These are phyloP conservation scores for Cephalopterus ornatus DNA, from an alignment of 2,113 vertebrate species.

Conservation along the genomic window DNA sequence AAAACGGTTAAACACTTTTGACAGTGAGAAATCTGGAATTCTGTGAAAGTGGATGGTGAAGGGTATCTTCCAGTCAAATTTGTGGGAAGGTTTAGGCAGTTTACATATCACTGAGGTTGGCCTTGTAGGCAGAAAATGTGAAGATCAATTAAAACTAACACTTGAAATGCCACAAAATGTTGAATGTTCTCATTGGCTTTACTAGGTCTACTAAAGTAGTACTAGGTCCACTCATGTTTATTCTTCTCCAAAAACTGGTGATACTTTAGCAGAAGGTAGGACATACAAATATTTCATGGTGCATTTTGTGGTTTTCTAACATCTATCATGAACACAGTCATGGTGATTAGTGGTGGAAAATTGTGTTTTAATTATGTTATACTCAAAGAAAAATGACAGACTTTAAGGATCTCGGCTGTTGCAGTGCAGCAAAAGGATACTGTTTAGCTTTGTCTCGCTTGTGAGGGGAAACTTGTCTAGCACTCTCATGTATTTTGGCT, in stretches of 20 bases:
- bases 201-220: background rate
- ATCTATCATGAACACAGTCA: fast-evolving
- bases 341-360: background rate
- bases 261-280: background rate
- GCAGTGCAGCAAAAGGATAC: fast-evolving
- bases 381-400: background rate
- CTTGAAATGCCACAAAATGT: background rate
- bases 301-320: background rate
- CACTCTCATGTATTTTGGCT: background rate
- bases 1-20: background rate
- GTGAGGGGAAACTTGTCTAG: background rate
- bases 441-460: background rate
- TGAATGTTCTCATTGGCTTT: background rate
- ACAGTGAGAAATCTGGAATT: background rate
- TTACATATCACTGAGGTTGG: background rate
- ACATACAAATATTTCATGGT: background rate
- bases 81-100: background rate
- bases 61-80: background rate
- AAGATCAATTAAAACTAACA: background rate
- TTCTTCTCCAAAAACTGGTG: background rate
- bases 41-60: background rate
- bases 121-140: background rate
- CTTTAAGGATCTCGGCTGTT: background rate
- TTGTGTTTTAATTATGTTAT: background rate
- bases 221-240: background rate